Percentiles rank a stretch among this genome's conserved stretches.
Conservation (phyloP, 1,140 invertebrate species). For the Metaphire vulgaris region DNA sequence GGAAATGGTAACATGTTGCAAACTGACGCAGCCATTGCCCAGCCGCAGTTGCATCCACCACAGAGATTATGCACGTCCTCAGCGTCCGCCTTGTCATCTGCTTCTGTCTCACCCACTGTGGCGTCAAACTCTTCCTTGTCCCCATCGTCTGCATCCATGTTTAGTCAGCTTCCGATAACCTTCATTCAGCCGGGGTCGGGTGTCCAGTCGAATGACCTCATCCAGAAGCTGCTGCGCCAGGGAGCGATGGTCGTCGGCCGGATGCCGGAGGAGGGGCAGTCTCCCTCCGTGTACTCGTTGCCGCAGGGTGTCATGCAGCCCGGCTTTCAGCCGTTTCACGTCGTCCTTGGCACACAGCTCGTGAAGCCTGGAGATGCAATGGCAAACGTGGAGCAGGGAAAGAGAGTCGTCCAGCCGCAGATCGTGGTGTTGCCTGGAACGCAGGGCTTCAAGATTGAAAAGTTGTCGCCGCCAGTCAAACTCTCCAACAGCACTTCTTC, state of each 20-base stretch:
- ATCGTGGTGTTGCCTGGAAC: not conserved
- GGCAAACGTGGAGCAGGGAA: not conserved
- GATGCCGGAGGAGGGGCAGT: constrained; percentile 1
- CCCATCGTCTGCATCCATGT: not conserved
- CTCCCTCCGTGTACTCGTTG: not conserved
- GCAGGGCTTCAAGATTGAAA: not conserved
- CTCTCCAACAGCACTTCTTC: too few species aligned
- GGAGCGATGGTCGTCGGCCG: constrained; percentile 12
- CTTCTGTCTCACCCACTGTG: not conserved
- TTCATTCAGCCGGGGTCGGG: not conserved
- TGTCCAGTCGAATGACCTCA: not conserved
- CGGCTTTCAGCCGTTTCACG: not conserved
- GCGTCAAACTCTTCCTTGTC: not conserved
- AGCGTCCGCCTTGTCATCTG: too few species aligned
- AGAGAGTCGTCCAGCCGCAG: not conserved
- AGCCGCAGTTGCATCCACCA: not conserved
- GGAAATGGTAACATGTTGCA: not conserved
- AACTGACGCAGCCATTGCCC: not conserved
- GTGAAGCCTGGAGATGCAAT: not conserved
- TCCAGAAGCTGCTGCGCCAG: constrained; percentile 15
- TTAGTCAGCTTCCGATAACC: not conserved
- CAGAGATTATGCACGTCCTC: too few species aligned
- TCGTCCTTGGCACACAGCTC: not conserved
- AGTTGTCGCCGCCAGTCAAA: not conserved
- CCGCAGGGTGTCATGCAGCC: not conserved